Base-by-base conservation (phyloP, 1,140 invertebrate species). In the Papilio machaon region DNA sequence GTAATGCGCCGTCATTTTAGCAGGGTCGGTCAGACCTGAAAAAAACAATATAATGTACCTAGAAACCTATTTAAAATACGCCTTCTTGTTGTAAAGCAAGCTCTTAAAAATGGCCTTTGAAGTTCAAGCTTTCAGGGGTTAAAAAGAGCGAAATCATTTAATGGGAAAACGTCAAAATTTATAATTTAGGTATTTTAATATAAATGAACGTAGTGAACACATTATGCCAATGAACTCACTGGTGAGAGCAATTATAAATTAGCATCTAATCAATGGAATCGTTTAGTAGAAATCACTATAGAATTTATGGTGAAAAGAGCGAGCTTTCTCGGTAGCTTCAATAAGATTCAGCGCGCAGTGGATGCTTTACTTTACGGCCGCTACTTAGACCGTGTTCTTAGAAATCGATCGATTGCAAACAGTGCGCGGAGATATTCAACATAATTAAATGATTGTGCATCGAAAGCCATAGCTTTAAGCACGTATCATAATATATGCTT, bases 191-290 rank as follows among this genome's bases (percentile, higher is more conserved):
- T 30, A n/a, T 54, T 54, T 54, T 23, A 60, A 30, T 64, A 64
- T 9, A 60, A 64, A 64, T 11, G 17, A 67, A 19, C n/a, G 58
- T 11, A 67, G 2, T 35, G 15, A 15, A 13, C 6, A 30, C 8
- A 23, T 23, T 2, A 23, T 67, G 3, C 11, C 64, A 11, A 35
- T 35, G 10, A 35, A 67, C 13, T 35, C 30, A 11, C 60, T 6
- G 30, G 60, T 2, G 30, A 35, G 10, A 38, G 64, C n/a, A 85
- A 88, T 91, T 89, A 83, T 91, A 89, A 92, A 92, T 93, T 91
- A 92, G 87, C 87, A 89, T 90, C 87, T 83, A 91, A 92, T 92
- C 87, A 94, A 93, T 87, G 87, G 89, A 89, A 86, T 90, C 91
- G 89, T 92, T 93, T 90, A 92, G 85, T 87, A 83, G 83, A 84